Evolutionary conservation across 2,113 vertebrate species (phyloP), one percentile per base, ranked within the genome.

Genomic region (Hassar affinis): DNA sequence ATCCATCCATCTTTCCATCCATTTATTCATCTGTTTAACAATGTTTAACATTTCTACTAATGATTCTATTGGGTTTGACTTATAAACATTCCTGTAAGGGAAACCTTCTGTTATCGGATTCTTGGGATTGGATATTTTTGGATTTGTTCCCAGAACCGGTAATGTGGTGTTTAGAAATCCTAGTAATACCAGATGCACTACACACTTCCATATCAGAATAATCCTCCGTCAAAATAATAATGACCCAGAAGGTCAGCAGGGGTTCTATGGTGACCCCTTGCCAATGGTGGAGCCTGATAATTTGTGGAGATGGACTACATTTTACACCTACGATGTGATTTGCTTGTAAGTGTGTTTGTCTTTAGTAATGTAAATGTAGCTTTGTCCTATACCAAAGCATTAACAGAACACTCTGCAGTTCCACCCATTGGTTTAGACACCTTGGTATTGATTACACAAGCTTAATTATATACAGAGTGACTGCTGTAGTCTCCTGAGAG

Each of bases 401-500:
- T 78, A 59, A 27, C 5, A 79, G 25, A 62, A 9, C 12, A 62
- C 62, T 79, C 57, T 79, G 56, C 10, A n/a, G 25, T n/a, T 45
- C 61, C 4, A 78, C 30, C 0, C 56, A 61, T 61, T 42, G 45
- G 14, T 45, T 45, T 27, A 79, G 57, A 79, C 33, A 17, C 57
- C 12, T 62, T 9, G n/a, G 77, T 47, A 62, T 59, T 45, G 77
- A 79, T 62, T 79, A 47, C 17, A 3, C 4, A 18, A 47, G 57
- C n/a, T 59, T 79, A 79, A 79, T 79, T 79, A 79, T 47, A 59
- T 33, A n/a, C 54, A 57, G 51, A 59, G 54, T 78, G 77, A 79
- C n/a, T 45, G 27, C 72, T 27, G n/a, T 25, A 57, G 5, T 59
- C 30, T 78, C 52, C 20, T 57, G 77, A 59, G 20, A n/a, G 22